Conservation (phyloP, 2,888 invertebrate genomes). For the Morpho helenor region DNA sequence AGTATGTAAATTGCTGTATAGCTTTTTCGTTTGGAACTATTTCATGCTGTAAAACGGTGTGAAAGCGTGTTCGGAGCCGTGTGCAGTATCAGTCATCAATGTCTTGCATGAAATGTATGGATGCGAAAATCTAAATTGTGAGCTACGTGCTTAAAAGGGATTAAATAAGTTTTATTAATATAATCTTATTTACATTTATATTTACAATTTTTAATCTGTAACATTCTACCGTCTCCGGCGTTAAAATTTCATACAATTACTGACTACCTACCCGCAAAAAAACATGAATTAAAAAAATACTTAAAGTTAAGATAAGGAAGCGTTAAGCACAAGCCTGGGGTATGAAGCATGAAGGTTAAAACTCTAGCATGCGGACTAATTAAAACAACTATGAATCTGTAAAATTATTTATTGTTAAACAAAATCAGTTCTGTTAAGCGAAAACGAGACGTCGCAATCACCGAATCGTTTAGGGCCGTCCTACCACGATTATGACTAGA, state of each 20-base stretch:
- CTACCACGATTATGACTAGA: constrained; percentile 64
- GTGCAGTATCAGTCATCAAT: constrained; percentile 27
- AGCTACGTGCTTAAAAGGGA: no score
- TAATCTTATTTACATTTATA: constrained; percentile 7
- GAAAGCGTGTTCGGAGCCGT: constrained; percentile 34
- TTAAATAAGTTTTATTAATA: neutral
- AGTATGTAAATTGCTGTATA: constrained; percentile 25
- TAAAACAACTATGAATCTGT: constrained; percentile 68
- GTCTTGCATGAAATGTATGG: constrained; percentile 26
- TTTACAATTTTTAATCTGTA: neutral
- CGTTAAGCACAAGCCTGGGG: constrained; percentile 62
- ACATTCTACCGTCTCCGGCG: neutral
- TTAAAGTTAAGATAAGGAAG: constrained; percentile 59
- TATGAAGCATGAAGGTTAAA: constrained; percentile 52
- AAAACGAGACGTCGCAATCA: constrained; percentile 66
- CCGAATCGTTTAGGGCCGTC: constrained; percentile 51
- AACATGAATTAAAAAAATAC: constrained; percentile 4
- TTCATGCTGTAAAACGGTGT: constrained; percentile 63
- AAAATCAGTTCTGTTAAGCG: constrained; percentile 76
- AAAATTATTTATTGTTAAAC: constrained; percentile 73
- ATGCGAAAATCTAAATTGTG: constrained; percentile 3
- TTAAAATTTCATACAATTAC: neutral
- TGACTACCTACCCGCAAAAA: neutral
- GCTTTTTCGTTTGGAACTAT: constrained; percentile 46
- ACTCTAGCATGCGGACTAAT: constrained; percentile 59